Percentiles rank a stretch among this genome's conserved stretches.
Evolutionary conservation across 2,888 invertebrate species (phyloP).

Genomic region (Nemurella pictetii): DNA sequence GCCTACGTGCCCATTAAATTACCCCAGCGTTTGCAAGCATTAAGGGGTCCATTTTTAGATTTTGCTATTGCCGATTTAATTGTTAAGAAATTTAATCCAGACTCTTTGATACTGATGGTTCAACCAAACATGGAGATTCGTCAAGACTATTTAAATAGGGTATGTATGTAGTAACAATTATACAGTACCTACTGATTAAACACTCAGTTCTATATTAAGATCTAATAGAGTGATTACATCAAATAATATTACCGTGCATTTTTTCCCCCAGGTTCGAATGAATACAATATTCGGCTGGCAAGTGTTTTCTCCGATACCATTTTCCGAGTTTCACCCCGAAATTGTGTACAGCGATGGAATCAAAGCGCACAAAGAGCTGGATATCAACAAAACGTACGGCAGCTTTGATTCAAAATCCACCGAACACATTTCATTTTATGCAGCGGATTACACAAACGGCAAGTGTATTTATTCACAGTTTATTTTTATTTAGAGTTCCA

Average conservation of each 20-base stretch:
- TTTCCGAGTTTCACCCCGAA: constrained; percentile 82
- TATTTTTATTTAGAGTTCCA: too few relatives aligned
- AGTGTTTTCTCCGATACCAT: constrained; percentile 90
- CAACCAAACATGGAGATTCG: constrained; percentile 71
- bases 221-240: too few relatives aligned
- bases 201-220: too few relatives aligned
- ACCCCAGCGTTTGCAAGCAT: constrained; percentile 51
- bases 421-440: constrained; percentile 78
- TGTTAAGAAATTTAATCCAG: constrained; percentile 68
- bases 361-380: constrained; percentile 58
- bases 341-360: constrained; percentile 52
- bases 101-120: constrained; percentile 71
- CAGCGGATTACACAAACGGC: constrained; percentile 77
- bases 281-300: constrained; percentile 89
- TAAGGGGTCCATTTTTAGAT: constrained; percentile 49
- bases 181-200: too few relatives aligned
- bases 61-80: constrained; percentile 70
- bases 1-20: constrained; percentile 71
- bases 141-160: constrained; percentile 87
- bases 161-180: constrained; percentile 54
- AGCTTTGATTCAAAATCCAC: constrained; percentile 77
- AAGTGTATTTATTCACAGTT: constrained; percentile 42
- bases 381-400: constrained; percentile 74
- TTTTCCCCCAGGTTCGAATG: constrained; percentile 76
- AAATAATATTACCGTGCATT: too few relatives aligned